A percentile compares a stretch with the other conserved stretches of the same genome.
phyloP scores from a whole-genome alignment of 2,888 invertebrate species.

The Cordilura impudica region DNA sequence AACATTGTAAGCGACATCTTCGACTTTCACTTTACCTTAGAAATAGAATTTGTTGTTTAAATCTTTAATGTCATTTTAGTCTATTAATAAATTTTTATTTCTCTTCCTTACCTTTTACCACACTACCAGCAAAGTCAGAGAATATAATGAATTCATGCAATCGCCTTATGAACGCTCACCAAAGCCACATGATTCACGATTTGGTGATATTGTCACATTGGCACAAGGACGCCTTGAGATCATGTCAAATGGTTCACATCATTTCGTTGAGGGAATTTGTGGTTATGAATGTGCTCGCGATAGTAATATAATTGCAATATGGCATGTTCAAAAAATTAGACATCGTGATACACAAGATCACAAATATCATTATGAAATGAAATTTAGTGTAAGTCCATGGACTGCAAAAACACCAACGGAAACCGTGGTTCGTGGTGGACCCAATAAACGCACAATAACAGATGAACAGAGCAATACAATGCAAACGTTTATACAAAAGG shows the following conservation, averaged over 20 bases:
- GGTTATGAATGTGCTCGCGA: constrained; percentile 67
- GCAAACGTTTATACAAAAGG: constrained; percentile 82
- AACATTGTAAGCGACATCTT: too few species aligned
- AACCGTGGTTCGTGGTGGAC: constrained; percentile 47
- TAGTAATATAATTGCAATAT: constrained; percentile 81
- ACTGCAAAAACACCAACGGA: constrained; percentile 29
- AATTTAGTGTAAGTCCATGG: constrained; percentile 82
- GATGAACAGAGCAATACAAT: constrained; percentile 48
- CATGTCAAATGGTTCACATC: constrained; percentile 77
- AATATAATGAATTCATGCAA: constrained; percentile 73
- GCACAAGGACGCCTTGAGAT: constrained; percentile 83
- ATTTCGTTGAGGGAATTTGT: constrained; percentile 79
- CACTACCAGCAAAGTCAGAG: constrained; percentile 66
- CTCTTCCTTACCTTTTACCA: neutral
- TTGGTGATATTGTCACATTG: constrained; percentile 83
- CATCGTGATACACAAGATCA: constrained; percentile 80
- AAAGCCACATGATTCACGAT: constrained; percentile 74
- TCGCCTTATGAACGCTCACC: constrained; percentile 68
- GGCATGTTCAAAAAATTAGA: constrained; percentile 84
- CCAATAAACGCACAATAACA: constrained; percentile 51
- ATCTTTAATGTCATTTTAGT: neutral
- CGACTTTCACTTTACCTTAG: too few species aligned
- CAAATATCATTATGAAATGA: constrained; percentile 82
- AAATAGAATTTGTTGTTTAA: too few species aligned
- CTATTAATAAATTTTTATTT: neutral